Base-by-base conservation (phyloP, 2,113 vertebrate genomes). In the Hydrolagus affinis region DNA sequence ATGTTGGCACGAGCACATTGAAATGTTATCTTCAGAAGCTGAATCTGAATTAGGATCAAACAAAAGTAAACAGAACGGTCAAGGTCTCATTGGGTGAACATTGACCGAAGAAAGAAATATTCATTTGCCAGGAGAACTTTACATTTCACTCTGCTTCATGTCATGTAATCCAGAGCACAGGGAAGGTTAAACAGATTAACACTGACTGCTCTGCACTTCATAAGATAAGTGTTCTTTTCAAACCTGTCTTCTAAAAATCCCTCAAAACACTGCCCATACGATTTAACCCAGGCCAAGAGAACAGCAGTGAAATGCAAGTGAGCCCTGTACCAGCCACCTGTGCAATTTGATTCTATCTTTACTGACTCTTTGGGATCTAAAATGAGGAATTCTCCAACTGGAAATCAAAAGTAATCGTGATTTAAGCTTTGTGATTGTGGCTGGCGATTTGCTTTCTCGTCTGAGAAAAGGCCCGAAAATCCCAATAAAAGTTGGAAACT, bases 71-170 rank as follows among this genome's bases (percentile, higher is more conserved):
- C 30, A 73, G 7, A 56, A 68, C 2, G 12, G n/a, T 62, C 30
- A 69, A 77, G 62, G 60, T 64, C 72, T 77, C 60, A 78, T 57
- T 57, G 64, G 62, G 62, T 21, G 15, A 66, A 66, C 62, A 66
- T 64, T 64, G 25, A 83, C 30, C 23, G 66, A 83, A 66, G 23
- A 83, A 66, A 28, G 23, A 83, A 83, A 68, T 75, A 74, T 75
- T 75, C 32, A 57, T 32, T 15, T 68, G 78, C 1, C 8, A 68
- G 60, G 78, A 28, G 62, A 32, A 14, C 62, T 15, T 62, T 30
- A 83, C 28, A 66, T 19, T 66, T 66, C 66, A 80, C 4, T 17
- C 23, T 30, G 23, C 59, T 28, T 80, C n/a, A 19, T 57, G 21
- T 14, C n/a, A 60, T 60, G 75, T 60, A 60, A 60, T 23, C 0